Base-by-base conservation (phyloP, 2,888 invertebrate species). In the Spicauda simplicius region DNA sequence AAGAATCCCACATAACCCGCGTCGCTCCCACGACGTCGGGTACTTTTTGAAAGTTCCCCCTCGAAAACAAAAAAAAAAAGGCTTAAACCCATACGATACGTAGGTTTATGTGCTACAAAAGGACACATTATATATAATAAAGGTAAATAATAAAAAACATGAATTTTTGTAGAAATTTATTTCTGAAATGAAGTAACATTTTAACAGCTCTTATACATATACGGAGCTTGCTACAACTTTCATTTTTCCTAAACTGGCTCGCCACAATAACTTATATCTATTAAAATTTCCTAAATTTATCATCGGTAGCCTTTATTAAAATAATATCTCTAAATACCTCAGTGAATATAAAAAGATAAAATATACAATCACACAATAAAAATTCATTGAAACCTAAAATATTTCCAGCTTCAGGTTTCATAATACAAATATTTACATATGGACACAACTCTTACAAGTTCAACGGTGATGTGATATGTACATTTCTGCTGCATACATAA, bases 181-280 rank as follows among this genome's bases (percentile, higher is more conserved):
- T 85, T 81, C 77, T 77, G 79, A 79, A 77, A 81, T 80, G 83
- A 80, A 81, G 77, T 84, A 87, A 86, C 85, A 84, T 84, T 82
- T 82, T 83, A 83, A 77, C 75, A 81, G 83, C 83, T 84, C 81
- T 75, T 79, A 80, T 25, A 25, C 77, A 76, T 73, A 76, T 72
- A 77, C 72, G 74, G 83, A 82, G 80, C 82, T 81, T 78, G 72
- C 78, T 81, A 74, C 74, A 76, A 77, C 69, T 75, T 76, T 70
- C 50, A 71, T 73, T 69, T 73, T 71, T 73, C 5, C 74, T 74
- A 74, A 62, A 57, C 61, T 68, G 67, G 61, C 61, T 67, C 52
- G 52, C 60, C 62, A 62, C 52, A 52, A 55, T 62, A 55, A 56
- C 52, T 62, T 68, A 62, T 41, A n/a, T 45, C 62, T 56, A 66